phyloP scores from a whole-genome alignment of 2,888 invertebrate genomes.

The Pyrgus malvae region DNA sequence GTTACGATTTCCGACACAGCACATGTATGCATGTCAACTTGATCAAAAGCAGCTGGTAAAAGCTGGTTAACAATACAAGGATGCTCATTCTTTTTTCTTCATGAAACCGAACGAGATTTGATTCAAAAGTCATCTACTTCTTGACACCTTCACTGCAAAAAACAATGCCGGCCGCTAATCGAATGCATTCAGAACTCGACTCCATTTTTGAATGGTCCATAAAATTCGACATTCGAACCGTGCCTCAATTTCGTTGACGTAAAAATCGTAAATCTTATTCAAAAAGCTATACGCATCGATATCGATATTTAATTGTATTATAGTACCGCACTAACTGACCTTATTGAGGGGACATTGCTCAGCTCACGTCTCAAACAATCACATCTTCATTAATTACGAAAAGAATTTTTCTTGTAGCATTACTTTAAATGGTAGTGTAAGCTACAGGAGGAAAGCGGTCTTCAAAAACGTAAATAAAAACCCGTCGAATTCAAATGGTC shows the following conservation, averaged over 20 bases:
- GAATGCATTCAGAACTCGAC: constrained; percentile 57
- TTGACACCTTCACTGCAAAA: constrained; percentile 49
- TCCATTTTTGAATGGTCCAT: constrained; percentile 70
- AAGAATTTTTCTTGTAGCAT: constrained; percentile 57
- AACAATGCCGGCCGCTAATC: constrained; percentile 58
- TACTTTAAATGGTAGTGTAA: constrained; percentile 37
- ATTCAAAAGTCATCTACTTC: constrained; percentile 34
- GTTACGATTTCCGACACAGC: too few relatives aligned
- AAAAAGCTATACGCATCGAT: constrained; percentile 56
- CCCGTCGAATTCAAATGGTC: constrained; percentile 40
- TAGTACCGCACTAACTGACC: constrained; percentile 57
- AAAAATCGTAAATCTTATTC: constrained; percentile 76
- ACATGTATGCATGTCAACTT: too few relatives aligned
- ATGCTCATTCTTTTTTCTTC: background rate
- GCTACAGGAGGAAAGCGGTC: constrained; percentile 33
- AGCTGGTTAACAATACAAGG: background rate
- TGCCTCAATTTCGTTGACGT: constrained; percentile 66
- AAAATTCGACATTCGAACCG: constrained; percentile 70
- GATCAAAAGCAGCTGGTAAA: too few relatives aligned
- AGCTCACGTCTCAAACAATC: constrained; percentile 64
- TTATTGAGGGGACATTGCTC: constrained; percentile 63
- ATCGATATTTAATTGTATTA: constrained; percentile 56
- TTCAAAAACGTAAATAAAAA: constrained; percentile 33
- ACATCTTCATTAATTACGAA: constrained; percentile 77
- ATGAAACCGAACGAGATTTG: background rate